phyloP scores from a whole-genome alignment of 2,888 invertebrate species.

The Drosophila niveifrons region DNA sequence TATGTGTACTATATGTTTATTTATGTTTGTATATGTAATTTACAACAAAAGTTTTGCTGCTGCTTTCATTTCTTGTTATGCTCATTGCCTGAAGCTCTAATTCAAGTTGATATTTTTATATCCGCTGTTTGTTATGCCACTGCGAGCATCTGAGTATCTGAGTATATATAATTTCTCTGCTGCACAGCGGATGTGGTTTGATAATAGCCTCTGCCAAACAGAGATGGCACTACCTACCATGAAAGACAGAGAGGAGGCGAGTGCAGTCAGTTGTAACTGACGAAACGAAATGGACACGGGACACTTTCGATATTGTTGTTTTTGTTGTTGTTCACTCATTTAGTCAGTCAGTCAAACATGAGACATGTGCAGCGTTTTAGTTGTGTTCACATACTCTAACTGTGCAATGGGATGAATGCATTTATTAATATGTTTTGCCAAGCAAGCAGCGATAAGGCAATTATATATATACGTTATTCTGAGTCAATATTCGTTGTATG shows the following conservation, averaged over 20 bases:
- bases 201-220: conserved; percentile 58
- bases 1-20: background rate
- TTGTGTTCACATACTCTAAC: conserved; percentile 29
- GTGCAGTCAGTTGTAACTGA: conserved; percentile 77
- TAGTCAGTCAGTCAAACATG: conserved; percentile 74
- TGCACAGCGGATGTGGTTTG: conserved; percentile 75
- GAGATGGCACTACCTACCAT: conserved; percentile 28
- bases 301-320: background rate
- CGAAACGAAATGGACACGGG: conserved; percentile 51
- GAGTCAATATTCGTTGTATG: background rate
- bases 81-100: conserved; percentile 64
- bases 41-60: conserved; percentile 38
- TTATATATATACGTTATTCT: background rate
- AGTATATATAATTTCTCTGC: conserved; percentile 53
- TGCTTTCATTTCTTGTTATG: conserved; percentile 57
- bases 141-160: background rate
- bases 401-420: background rate
- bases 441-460: background rate
- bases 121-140: conserved; percentile 55
- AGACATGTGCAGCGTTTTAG: conserved; percentile 53
- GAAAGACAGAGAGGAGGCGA: conserved; percentile 15
- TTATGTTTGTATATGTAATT: conserved; percentile 14
- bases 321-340: conserved; percentile 52
- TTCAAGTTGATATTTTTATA: conserved; percentile 70
- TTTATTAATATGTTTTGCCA: background rate